phyloP scores from a whole-genome alignment of 1,140 invertebrate species.

The Diachasmimorpha longicaudata region DNA sequence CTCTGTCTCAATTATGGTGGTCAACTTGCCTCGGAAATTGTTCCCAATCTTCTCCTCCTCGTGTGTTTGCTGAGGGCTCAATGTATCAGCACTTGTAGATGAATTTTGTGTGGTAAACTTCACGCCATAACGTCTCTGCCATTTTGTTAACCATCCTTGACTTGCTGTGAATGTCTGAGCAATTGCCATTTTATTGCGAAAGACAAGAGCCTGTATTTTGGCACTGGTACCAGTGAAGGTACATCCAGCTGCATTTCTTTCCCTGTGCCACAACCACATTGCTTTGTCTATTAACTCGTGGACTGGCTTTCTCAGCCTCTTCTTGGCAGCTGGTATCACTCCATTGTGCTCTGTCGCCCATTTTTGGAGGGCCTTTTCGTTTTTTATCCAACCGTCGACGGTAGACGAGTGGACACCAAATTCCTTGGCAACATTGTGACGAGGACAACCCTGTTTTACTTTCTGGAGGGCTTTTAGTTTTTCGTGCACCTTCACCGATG shows the following conservation, averaged over 20 bases:
- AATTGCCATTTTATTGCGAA: background rate
- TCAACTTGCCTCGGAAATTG: background rate
- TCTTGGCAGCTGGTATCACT: background rate
- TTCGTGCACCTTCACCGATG: background rate
- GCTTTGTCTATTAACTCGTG: background rate
- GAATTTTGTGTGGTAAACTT: background rate
- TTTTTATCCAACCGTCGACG: background rate
- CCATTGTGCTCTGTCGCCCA: background rate
- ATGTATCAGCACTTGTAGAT: background rate
- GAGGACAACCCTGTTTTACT: background rate
- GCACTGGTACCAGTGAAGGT: background rate
- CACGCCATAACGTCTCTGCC: background rate
- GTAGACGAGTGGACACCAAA: background rate
- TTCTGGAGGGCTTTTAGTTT: background rate
- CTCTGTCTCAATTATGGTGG: conserved; percentile 18
- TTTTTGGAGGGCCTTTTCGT: background rate
- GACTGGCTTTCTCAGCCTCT: background rate
- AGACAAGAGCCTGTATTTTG: background rate
- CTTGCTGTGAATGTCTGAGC: background rate
- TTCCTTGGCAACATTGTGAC: background rate
- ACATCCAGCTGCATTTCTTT: background rate
- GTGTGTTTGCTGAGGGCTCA: background rate
- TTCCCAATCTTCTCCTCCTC: conserved; percentile 16
- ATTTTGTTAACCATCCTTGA: background rate
- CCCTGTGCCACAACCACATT: background rate